These are phyloP conservation scores for Brachyistius frenatus DNA, from an alignment of 2,113 vertebrate species.

Conservation along the genomic window DNA sequence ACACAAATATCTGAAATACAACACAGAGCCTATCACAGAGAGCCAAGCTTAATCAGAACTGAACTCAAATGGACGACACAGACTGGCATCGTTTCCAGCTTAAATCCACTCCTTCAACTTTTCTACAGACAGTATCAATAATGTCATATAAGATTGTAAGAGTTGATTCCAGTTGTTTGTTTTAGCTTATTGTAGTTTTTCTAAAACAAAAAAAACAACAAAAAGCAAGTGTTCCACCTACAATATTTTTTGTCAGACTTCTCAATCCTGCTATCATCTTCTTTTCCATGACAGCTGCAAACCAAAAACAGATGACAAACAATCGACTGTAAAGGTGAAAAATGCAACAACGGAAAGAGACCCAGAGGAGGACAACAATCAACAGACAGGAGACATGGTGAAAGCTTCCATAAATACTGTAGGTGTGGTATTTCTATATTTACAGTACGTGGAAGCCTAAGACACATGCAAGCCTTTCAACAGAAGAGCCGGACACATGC, in stretches of 20 bases:
- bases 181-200: not conserved
- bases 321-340: not conserved
- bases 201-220: not conserved
- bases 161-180: too few relatives aligned
- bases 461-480: slow-evolving; percentile 48
- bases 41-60: not conserved
- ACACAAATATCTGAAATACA: slow-evolving; percentile 12
- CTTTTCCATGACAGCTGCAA: slow-evolving; percentile 6
- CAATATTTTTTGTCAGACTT: not conserved
- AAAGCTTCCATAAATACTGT: slow-evolving; percentile 15
- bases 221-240: not conserved
- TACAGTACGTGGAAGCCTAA: slow-evolving; percentile 29
- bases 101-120: not conserved
- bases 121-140: not conserved
- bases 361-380: slow-evolving; percentile 9
- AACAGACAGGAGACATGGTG: not conserved
- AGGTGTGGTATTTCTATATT: slow-evolving; percentile 35
- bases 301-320: slow-evolving; percentile 12
- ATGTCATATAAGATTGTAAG: not conserved
- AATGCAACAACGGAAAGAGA: not conserved
- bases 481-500: slow-evolving; percentile 17
- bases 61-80: not conserved
- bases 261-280: not conserved
- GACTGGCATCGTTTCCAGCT: not conserved
- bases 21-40: slow-evolving; percentile 1